Conservation (phyloP, 2,797 vertebrate genomes). For the Thalassophryne amazonica region DNA sequence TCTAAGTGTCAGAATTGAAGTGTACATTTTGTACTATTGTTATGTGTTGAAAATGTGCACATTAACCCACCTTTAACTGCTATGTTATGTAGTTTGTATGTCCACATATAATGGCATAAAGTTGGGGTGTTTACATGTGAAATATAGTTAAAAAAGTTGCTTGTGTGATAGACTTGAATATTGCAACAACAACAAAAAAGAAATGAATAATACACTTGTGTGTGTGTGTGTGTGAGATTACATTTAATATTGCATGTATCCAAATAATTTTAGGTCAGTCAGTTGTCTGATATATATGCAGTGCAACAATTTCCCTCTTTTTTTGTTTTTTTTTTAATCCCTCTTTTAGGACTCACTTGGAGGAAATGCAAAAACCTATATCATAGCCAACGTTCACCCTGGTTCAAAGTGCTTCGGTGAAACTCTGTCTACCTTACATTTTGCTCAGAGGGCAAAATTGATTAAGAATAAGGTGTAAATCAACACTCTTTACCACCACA, state of each 20-base stretch:
- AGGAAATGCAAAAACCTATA: slow-evolving; percentile 94
- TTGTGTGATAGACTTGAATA: no score
- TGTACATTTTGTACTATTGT: background rate
- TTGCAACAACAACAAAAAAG: no score
- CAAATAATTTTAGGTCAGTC: background rate
- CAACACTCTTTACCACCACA: background rate
- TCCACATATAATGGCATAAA: background rate
- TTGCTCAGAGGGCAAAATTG: slow-evolving; percentile 94
- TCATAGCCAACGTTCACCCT: slow-evolving; percentile 96
- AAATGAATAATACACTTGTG: no score
- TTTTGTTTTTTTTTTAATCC: no score
- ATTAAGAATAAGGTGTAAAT: slow-evolving; percentile 94
- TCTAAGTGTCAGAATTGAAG: background rate
- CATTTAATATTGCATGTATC: background rate
- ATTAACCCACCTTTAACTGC: no score
- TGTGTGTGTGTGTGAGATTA: background rate
- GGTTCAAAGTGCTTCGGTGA: slow-evolving; percentile 95
- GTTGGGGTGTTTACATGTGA: background rate
- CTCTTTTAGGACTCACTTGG: slow-evolving; percentile 90
- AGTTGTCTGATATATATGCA: background rate
- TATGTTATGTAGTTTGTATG: background rate
- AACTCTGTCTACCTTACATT: slow-evolving; percentile 93
- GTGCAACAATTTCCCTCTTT: background rate
- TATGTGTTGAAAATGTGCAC: no score
- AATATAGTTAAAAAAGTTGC: background rate